phyloP scores from a whole-genome alignment of 2,113 vertebrate genomes.

The Cacatua alba region DNA sequence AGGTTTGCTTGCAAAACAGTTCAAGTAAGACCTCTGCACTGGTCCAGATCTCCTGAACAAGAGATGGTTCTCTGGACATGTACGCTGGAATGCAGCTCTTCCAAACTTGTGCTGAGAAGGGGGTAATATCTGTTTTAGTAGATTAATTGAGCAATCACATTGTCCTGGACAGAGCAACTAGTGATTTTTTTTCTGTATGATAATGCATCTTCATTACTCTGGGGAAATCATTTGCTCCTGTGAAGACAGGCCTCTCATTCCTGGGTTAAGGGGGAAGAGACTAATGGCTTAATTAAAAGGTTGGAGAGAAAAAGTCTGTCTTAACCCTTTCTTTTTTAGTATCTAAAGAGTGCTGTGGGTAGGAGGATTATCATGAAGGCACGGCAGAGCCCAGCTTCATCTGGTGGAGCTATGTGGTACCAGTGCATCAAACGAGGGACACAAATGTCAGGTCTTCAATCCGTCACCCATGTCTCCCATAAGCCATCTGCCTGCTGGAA shows the following conservation, averaged over 20 bases:
- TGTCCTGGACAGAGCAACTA: conserved; percentile 40
- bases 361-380: background rate
- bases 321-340: background rate
- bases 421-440: background rate
- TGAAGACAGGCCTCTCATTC: conserved; percentile 43
- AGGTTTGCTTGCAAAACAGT: background rate
- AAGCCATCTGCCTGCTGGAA: background rate
- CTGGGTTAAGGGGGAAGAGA: conserved; percentile 56
- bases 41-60: background rate
- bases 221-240: conserved; percentile 55
- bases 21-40: rapidly evolving
- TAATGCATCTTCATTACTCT: conserved; percentile 63
- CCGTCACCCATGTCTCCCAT: background rate
- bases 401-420: background rate
- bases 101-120: background rate
- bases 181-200: conserved; percentile 56
- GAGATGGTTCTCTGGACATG: background rate
- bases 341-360: background rate
- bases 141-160: conserved; percentile 25
- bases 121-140: background rate
- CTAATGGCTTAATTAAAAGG: conserved; percentile 62
- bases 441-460: background rate
- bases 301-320: conserved; percentile 14
- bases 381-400: background rate
- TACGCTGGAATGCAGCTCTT: background rate